Base-by-base conservation (phyloP, 2,113 vertebrate species). In the Microtus pennsylvanicus region DNA sequence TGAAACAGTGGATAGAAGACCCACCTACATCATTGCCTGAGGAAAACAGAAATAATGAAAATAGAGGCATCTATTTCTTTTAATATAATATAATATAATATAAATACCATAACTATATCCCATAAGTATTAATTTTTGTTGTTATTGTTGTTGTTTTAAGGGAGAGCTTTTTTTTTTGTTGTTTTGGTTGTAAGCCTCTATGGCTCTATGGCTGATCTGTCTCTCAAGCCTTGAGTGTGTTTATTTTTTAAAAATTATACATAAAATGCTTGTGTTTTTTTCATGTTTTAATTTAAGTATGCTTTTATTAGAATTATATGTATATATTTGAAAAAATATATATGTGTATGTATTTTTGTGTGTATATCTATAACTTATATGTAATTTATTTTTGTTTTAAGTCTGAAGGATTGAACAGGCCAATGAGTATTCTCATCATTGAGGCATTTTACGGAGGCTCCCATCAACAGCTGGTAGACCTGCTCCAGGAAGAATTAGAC, bases 381-480 rank as follows among this genome's bases (percentile, higher is more conserved):
- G 47, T 26, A 85, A 6, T 7, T 80, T 94, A 4, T 30, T 19
- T 80, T 50, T 96, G 97, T 0, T 90, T 0, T 90, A 63, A 5
- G 4, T 63, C 13, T 17, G 22, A 63, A 83, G 55, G n/a, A 97
- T 94, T 90, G 38, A 81, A 76, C 55, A 35, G 30, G 16, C 97
- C 93, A 82, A 99, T 99, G 99, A 99, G 98, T 24, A 91, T 99
- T 92, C 98, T 99, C 45, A 98, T 99, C 96, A 97, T 99, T 72
- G 99, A 99, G 96, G 98, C 99, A 0, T 99, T 99, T 96, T 99
- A 99, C 26, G 99, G 99, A 12, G 99, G 99, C 35, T 99, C 99
- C n/a, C 99, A 99, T 98, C 99, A 99, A 94, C 99, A 99, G 97
- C 98, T 99, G 95, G 98, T 99, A 22, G 99, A 99, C 95, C 98